These are phyloP conservation scores for Thaleichthys pacificus DNA, from an alignment of 2,797 vertebrate genomes.

Conservation along the genomic window DNA sequence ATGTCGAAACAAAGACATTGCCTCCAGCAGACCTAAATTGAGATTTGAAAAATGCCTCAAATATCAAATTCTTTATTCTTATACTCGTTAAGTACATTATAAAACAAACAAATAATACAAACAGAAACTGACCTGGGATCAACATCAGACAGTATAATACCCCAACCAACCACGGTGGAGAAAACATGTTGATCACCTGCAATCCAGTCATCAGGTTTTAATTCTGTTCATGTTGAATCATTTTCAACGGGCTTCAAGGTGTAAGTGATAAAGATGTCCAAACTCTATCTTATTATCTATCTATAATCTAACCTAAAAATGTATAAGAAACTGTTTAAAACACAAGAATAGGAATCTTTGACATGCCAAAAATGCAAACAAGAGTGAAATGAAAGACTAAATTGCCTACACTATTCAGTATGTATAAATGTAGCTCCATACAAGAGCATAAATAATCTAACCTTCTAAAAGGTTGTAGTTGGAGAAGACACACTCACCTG, in stretches of 20 bases:
- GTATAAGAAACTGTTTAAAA: not conserved
- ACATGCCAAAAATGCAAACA: too few relatives aligned
- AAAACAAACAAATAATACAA: not conserved
- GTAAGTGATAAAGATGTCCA: not conserved
- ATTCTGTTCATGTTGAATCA: not conserved
- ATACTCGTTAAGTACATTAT: not conserved
- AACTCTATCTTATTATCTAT: not conserved
- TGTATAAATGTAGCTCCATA: too few relatives aligned
- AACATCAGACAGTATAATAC: constrained; percentile 58
- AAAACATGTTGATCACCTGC: constrained; percentile 65
- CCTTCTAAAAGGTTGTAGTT: not conserved
- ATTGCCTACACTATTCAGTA: too few relatives aligned
- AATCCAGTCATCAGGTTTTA: constrained; percentile 4
- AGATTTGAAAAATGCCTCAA: not conserved
- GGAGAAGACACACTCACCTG: constrained; percentile 58
- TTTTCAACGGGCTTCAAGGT: not conserved
- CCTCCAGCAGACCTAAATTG: constrained; percentile 64
- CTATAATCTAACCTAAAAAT: not conserved
- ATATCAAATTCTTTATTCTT: not conserved
- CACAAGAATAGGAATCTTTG: not conserved
- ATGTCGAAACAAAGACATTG: constrained; percentile 68
- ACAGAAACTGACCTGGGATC: constrained; percentile 62
- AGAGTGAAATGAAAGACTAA: too few relatives aligned
- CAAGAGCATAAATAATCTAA: too few relatives aligned
- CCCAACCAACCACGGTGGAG: constrained; percentile 49